Evolutionary conservation across 2,113 vertebrate species (phyloP), one percentile per base, ranked within the genome.

Genomic region (Erinaceus europaeus): DNA sequence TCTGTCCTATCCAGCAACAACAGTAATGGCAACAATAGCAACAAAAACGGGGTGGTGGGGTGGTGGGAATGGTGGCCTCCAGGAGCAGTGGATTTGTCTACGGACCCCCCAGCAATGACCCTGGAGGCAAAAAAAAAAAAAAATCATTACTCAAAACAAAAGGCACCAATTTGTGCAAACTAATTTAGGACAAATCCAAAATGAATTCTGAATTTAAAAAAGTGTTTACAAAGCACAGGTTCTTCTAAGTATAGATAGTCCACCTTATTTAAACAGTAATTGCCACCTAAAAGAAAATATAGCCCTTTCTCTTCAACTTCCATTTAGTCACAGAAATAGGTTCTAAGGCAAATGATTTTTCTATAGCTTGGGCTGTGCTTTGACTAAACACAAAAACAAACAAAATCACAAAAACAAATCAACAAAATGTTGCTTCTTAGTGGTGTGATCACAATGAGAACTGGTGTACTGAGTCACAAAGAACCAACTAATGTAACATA

Each of bases 91-190:
- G n/a, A n/a, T n/a, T n/a, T n/a, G n/a, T n/a, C n/a, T n/a, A n/a
- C n/a, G n/a, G n/a, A n/a, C n/a, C n/a, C n/a, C n/a, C n/a, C n/a
- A n/a, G n/a, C n/a, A n/a, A n/a, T n/a, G n/a, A n/a, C n/a, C n/a
- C n/a, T n/a, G n/a, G n/a, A n/a, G n/a, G n/a, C n/a, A n/a, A n/a
- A n/a, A n/a, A n/a, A n/a, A n/a, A n/a, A n/a, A n/a, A 12, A 85
- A 90, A 93, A 74, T 74, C 69, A 88, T 29, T 53, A 29, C 52
- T 46, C 75, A 82, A 89, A 91, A 78, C 46, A 84, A 90, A 78
- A 89, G 50, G 17, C 29, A 67, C 67, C 80, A 76, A 53, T 18
- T 38, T 55, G 52, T 84, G 48, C 46, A 72, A n/a, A 77, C 9
- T 57, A 50, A 79, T 67, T 53, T 74, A 79, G 80, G 34, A 72